Evolutionary conservation across 2,797 vertebrate species (phyloP).

Genomic region (Scolopax rusticola): DNA sequence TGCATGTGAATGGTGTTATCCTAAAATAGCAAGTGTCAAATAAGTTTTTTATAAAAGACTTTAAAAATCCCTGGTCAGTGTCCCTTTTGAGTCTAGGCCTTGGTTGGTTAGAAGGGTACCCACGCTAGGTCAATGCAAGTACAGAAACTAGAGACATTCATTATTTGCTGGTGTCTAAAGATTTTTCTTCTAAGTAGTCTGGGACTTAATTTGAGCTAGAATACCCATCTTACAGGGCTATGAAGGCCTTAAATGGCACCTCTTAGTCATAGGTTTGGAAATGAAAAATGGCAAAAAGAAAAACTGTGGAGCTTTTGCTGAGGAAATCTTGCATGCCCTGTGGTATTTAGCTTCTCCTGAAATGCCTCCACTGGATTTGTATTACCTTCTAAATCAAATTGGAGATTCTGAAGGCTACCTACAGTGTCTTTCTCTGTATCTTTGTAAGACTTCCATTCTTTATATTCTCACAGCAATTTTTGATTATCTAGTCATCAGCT

Average conservation of each 20-base stretch:
- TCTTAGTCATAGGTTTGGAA: background rate
- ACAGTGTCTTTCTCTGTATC: background rate
- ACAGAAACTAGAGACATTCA: background rate
- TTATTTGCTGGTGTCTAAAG: background rate
- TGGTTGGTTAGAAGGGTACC: background rate
- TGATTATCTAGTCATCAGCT: background rate
- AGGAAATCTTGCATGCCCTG: background rate
- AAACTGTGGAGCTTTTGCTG: background rate
- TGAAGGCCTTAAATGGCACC: background rate
- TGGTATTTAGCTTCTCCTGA: background rate
- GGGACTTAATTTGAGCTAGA: background rate
- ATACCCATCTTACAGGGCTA: background rate
- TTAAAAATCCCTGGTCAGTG: background rate
- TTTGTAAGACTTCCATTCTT: background rate
- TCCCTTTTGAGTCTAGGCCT: background rate
- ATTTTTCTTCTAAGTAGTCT: background rate
- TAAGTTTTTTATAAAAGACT: background rate
- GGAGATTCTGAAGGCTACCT: background rate
- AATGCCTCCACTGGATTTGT: background rate
- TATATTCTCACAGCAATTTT: background rate
- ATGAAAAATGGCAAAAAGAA: background rate
- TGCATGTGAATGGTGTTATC: background rate
- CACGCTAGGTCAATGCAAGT: background rate
- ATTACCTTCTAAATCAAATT: background rate
- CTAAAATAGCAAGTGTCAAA: background rate